phyloP scores from a whole-genome alignment of 30 jellyfish, hydroid and myxozoan species.

The Nemopilema nomurai region DNA sequence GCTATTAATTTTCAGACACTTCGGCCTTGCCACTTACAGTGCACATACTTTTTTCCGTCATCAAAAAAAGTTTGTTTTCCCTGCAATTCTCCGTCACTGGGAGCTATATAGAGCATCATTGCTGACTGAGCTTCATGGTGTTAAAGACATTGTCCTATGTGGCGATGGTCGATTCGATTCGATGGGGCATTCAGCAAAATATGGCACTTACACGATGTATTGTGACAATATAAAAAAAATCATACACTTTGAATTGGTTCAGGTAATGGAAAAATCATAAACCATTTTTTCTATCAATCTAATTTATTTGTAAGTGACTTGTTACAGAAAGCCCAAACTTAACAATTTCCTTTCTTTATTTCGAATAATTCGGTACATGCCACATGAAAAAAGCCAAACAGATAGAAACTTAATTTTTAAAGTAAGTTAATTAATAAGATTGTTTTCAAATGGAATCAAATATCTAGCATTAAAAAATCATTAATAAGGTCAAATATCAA shows the following conservation, averaged over 20 bases:
- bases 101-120: conserved; percentile 5
- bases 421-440: neutral
- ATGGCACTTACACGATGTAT: conserved; percentile 56
- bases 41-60: conserved; percentile 6
- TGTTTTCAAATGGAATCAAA: neutral
- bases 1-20: conserved; percentile 8
- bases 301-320: neutral
- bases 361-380: neutral
- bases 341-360: neutral
- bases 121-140: conserved; percentile 4
- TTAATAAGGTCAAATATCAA: neutral
- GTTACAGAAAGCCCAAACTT: neutral
- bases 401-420: neutral
- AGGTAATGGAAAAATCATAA: conserved; percentile 14
- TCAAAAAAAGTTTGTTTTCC: conserved; percentile 12
- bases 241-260: conserved; percentile 54
- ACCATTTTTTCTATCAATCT: neutral
- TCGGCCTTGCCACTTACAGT: conserved; percentile 13
- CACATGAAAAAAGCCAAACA: neutral
- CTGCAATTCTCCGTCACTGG: conserved; percentile 34
- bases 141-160: conserved; percentile 1
- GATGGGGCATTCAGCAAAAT: conserved; percentile 61
- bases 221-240: conserved; percentile 13
- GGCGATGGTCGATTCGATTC: conserved; percentile 46
- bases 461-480: neutral